Base-by-base conservation (phyloP, 1,140 invertebrate species). In the Penaeus chinensis region DNA sequence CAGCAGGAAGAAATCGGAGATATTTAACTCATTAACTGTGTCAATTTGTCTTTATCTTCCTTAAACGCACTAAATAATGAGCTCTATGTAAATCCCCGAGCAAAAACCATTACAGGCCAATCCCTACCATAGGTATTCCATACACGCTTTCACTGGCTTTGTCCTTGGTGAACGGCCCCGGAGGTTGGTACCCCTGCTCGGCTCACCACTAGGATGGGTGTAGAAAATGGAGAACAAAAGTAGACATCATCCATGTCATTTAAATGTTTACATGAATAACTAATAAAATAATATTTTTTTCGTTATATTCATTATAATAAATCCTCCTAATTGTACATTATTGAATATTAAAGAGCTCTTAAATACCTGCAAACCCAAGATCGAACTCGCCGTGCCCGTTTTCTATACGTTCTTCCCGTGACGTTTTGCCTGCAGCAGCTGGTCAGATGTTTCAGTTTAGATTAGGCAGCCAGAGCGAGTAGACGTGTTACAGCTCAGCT, bases 91-190 rank as follows among this genome's bases (percentile, higher is more conserved):
- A 65, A 85, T 85, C 60, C 63, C 74, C 62, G 84, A 85, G 60
- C 37, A 37, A 63, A 62, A 85, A 79, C 74, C 62, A 65, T 42
- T 65, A 78, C 84, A 61, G 24, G 62, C 32, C 84, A 37, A 63
- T 77, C n/a, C 42, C 71, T 32, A 80, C 84, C 84, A 85, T 85
- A 85, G 84, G 84, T 85, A 80, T 85, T 79, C 84, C 84, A 85
- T 85, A 85, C 76, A 85, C 84, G 84, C 84, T 85, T 85, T 85
- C 84, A 85, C 84, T 85, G 84, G 84, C 84, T 85, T 85, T 85
- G 71, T 85, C 84, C 84, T 85, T 85, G 84, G 84, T 66, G 76
- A 69, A 42, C 77, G 77, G 84, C 84, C 84, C 77, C 84, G 76
- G 71, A 66, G 84, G 84, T 85, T 85, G 84, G 84, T 77, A 85